Conservation (phyloP, 2,888 invertebrate genomes). For the Drosophila peninsularis region DNA sequence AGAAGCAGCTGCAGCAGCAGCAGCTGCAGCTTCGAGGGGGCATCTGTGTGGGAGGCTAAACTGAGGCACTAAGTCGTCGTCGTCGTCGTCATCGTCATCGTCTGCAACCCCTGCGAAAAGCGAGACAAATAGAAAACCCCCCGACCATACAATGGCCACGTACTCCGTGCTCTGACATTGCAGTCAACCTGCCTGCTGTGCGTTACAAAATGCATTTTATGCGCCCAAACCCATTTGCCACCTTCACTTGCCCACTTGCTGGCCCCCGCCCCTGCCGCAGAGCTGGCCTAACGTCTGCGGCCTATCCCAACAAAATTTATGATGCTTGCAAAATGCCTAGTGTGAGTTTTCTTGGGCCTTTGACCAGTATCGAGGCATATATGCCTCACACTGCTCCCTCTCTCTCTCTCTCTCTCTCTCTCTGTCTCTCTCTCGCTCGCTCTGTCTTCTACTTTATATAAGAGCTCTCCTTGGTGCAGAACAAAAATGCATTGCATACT, state of each 20-base stretch:
- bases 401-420: background rate
- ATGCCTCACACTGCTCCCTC: constrained; percentile 13
- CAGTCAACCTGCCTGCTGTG: constrained; percentile 48
- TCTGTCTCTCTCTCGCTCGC: background rate
- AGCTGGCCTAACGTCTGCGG: constrained; percentile 8
- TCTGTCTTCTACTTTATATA: constrained; percentile 29
- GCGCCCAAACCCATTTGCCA: constrained; percentile 1
- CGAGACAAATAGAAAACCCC: constrained; percentile 30
- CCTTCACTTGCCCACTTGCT: too few species aligned
- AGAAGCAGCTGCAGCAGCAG: constrained; percentile 51
- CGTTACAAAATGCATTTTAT: constrained; percentile 48
- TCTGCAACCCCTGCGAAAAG: constrained; percentile 47
- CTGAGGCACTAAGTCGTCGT: constrained; percentile 24
- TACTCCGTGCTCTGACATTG: constrained; percentile 27
- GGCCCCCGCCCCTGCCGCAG: background rate
- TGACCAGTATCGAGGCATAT: constrained; percentile 56
- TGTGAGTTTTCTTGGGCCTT: constrained; percentile 79
- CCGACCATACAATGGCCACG: background rate
- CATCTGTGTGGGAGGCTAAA: background rate
- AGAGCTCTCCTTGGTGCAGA: constrained; percentile 46
- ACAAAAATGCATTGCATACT: constrained; percentile 73
- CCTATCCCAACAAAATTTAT: constrained; percentile 50
- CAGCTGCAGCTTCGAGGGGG: constrained; percentile 55
- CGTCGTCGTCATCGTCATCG: background rate
- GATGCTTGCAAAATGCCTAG: constrained; percentile 47